Conservation (phyloP, 2,888 invertebrate species). For the Pollenia griseotomentosa region DNA sequence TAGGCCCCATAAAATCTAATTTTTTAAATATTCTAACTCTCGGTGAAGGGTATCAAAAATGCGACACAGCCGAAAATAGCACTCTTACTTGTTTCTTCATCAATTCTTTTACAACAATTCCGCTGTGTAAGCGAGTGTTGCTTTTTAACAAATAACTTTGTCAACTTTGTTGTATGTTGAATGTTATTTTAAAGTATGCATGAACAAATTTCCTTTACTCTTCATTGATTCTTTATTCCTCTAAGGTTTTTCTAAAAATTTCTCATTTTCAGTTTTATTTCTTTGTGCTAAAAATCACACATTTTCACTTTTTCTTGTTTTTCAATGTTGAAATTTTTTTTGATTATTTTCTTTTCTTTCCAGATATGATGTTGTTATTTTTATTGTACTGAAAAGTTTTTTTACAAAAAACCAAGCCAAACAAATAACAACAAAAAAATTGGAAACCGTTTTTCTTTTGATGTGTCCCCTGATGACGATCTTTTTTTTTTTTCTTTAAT, state of each 20-base stretch:
- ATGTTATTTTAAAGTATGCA: neutral
- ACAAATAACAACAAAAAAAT: conserved; percentile 36
- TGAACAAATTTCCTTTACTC: conserved; percentile 45
- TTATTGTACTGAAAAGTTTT: conserved; percentile 58
- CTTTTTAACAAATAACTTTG: conserved; percentile 66
- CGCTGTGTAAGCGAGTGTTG: conserved; percentile 62
- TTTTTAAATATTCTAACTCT: too few species aligned
- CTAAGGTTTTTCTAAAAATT: neutral
- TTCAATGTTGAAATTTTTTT: conserved; percentile 43
- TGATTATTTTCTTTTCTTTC: conserved; percentile 29
- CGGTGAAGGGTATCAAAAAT: too few species aligned
- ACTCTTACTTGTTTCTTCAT: neutral
- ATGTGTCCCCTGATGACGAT: conserved; percentile 70
- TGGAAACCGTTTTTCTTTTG: conserved; percentile 64
- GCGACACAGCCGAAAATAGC: too few species aligned
- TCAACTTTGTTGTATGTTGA: conserved; percentile 48
- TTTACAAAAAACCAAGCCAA: conserved; percentile 42
- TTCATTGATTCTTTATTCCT: conserved; percentile 40
- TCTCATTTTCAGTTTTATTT: conserved; percentile 32
- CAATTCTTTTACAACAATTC: conserved; percentile 56
- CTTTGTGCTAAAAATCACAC: conserved; percentile 67
- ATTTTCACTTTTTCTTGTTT: conserved; percentile 67
- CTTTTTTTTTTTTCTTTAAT: conserved; percentile 6
- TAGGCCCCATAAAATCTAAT: too few species aligned
- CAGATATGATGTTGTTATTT: conserved; percentile 44